Conservation (phyloP, 2,113 vertebrate genomes). For the Nothoprocta perdicaria region DNA sequence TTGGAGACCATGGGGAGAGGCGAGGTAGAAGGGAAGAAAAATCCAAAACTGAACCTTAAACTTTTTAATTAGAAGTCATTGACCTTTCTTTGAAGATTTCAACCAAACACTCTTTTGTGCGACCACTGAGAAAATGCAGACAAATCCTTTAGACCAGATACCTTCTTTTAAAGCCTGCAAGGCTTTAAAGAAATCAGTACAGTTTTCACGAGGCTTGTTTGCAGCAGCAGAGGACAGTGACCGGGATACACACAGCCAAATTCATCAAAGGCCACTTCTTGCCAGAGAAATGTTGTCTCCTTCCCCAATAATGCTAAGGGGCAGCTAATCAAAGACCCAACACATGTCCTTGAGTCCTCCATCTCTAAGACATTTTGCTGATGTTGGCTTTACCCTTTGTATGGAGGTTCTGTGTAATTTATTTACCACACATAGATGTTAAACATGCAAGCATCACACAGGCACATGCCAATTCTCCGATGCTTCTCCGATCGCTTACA, state of each 20-base stretch:
- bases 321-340: not conserved
- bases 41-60: not conserved
- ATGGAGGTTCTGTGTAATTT: not conserved
- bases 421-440: not conserved
- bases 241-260: rapidly evolving
- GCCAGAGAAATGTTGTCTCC: not conserved
- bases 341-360: not conserved
- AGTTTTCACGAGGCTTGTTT: not conserved
- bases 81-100: not conserved
- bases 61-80: not conserved
- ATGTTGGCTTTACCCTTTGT: not conserved
- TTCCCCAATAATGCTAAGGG: not conserved
- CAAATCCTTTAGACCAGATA: not conserved
- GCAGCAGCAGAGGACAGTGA: not conserved
- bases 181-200: not conserved
- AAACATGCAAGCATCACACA: not conserved
- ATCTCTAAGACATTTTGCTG: not conserved
- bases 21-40: too few relatives aligned
- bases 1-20: rapidly evolving
- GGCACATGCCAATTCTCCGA: not conserved
- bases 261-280: not conserved
- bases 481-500: not conserved
- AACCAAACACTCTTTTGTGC: not conserved
- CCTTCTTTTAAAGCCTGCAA: not conserved
- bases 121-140: not conserved